Evolutionary conservation across 2,888 invertebrate species (phyloP), one percentile per base, ranked within the genome.

Genomic region (Bombylius major): DNA sequence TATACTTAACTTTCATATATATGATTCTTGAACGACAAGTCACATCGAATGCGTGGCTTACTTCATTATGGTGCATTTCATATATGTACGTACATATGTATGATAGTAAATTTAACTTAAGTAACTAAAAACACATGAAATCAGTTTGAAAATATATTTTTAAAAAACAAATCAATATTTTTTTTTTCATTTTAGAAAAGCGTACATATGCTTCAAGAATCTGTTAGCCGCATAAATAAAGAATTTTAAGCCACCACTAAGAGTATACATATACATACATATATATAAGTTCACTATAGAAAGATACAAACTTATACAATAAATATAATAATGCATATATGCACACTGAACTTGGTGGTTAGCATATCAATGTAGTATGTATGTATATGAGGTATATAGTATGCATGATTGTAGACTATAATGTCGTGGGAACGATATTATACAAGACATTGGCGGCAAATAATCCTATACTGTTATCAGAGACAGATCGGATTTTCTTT

Each of bases 31-130:
- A 23, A 23, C 23, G 23, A 23, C 23, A 23, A 23, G 23, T 23
- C 23, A 36, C 9, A 36, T 39, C 49, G 44, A 34, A 48, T 54
- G 54, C 54, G 54, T 54, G 54, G 54, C 49, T 54, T 54, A 54
- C 54, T 54, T 54, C 54, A 49, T 54, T 54, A 54, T 54, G 54
- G 54, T 54, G 54, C 44, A 54, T 54, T 49, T 36, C 6, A 9
- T 36, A 9, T 4, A 9, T 36, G 36, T 36, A 8, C 8, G 36
- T 8, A 36, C 5, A 36, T 36, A 36, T 36, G 5, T 11, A 8
- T 42, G 23, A 23, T 23, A 3, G 23, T 23, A 23, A 23, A 23
- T 23, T 23, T 23, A 23, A 23, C 23, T 23, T 23, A 23, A 23
- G 23, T 23, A 23, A 23, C 23, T 23, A 23, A 23, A 23, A 23